phyloP scores from a whole-genome alignment of 2,797 vertebrate species.

The Allenopithecus nigroviridis region DNA sequence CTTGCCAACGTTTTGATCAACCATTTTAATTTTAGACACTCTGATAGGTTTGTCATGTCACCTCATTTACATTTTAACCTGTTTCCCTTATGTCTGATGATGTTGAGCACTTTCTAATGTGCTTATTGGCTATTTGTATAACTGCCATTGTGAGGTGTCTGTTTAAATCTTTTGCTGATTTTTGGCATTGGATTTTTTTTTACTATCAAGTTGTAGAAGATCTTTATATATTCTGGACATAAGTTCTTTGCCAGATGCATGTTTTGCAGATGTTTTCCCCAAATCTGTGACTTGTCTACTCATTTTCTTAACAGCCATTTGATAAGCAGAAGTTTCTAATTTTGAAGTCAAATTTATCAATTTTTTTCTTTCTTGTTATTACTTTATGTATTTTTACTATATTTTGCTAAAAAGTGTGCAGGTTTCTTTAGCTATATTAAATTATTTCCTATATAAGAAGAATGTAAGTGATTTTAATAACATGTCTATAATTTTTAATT shows the following conservation, averaged over 20 bases:
- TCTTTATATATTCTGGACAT: not conserved
- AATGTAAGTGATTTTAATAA: not conserved
- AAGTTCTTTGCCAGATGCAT: not conserved
- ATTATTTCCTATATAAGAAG: conserved; percentile 14
- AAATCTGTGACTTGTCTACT: not conserved
- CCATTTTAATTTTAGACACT: not conserved
- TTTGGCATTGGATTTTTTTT: not conserved
- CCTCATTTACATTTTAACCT: not conserved
- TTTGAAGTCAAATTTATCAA: not conserved
- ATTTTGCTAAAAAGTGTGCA: not conserved
- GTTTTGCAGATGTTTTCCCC: not conserved
- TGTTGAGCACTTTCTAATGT: not conserved
- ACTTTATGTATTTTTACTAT: not conserved
- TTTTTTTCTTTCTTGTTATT: not conserved
- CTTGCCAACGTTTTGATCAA: not conserved
- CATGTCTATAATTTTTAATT: not conserved
- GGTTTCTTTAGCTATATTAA: not conserved
- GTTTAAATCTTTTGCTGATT: not conserved
- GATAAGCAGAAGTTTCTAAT: not conserved
- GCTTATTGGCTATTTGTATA: not conserved
- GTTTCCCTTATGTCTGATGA: not conserved
- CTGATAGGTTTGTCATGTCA: not conserved
- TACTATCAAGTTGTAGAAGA: not conserved
- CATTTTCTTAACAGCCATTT: not conserved
- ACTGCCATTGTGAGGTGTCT: not conserved